Base-by-base conservation (phyloP, 2,797 vertebrate species). In the Dendrocincla fuliginosa region DNA sequence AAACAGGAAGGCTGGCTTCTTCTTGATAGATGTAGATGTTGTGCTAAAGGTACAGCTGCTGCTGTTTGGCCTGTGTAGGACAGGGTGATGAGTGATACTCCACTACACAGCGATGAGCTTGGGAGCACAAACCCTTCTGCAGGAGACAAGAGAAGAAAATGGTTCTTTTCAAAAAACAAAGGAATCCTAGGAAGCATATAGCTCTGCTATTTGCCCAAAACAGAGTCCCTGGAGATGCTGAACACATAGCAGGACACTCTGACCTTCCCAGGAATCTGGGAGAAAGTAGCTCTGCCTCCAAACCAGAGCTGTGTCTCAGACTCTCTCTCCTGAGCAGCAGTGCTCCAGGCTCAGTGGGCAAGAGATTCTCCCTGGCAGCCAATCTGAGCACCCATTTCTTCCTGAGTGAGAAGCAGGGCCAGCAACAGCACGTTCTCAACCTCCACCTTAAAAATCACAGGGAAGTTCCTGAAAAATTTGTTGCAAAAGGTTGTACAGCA, bases 361-460 rank as follows among this genome's bases (percentile, higher is more conserved):
- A 68, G 18, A 60, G 30, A 30, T 64, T 52, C 56, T 63, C 49
- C 33, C 76, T 85, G 52, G 64, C 71, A 87, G 74, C 47, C 71
- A 89, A 95, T 82, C 52, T 69, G 44, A 89, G 52, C 30, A 20
- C 42, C 47, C 49, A 61, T 7, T 86, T 55, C 50, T 69, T 47
- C 22, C 0, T 6, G 19, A 91, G 14, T 3, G n/a, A 18, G 80
- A 27, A 52, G 12, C 32, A 49, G 82, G 49, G 55, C 82, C 76
- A 93, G 91, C 69, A 88, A 64, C 42, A 88, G 79, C 94, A 95
- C 71, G 61, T 78, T 75, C 89, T 89, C 84, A 68, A 75, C 61
- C 76, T 71, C 65, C 57, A 77, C 27, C 60, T 80, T 70, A 69
- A 0, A 3, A 91, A 82, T 61, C 53, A 60, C 41, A 35, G 37